Evolutionary conservation across 1,140 invertebrate species (phyloP), one percentile per base, ranked within the genome.

Genomic region (Trypoxylus dichotomus): DNA sequence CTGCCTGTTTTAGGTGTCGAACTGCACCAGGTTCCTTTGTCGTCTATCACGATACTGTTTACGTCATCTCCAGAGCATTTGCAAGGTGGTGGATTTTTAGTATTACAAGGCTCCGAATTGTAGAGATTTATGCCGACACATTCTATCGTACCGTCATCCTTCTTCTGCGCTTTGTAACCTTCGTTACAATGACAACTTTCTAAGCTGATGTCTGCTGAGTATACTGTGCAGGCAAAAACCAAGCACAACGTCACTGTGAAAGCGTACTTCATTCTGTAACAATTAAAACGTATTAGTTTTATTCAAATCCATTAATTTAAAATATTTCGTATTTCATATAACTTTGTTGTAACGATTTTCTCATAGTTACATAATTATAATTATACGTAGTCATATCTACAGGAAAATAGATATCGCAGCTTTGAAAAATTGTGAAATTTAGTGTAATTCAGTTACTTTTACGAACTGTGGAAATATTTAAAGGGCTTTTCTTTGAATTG

Each of bases 121-220:
- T 74, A 74, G n/a, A 74, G 29, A n/a, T 74, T 74, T n/a, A 74
- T 74, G 11, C 72, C 72, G n/a, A 43, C 72, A 74, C 72, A 74
- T 21, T 41, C 72, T 25, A 74, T 43, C 1, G 72, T 41, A 24
- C 72, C 72, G 19, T 74, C 72, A 19, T 74, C 72, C 15, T 42
- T 74, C 11, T 74, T 74, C 19, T 74, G 10, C 10, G 72, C 15
- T 41, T 74, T n/a, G 72, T 41, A 74, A 10, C 72, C 72, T 43
- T 37, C 29, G 13, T 43, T 43, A n/a, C 72, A 74, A 19, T 74
- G 29, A n/a, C 72, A 74, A 21, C 41, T 74, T 7, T 74, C 72
- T 41, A 74, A n/a, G 1, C 29, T 74, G 2, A 74, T 3, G 3
- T 37, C 72, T 7, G 0, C 72, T 7, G n/a, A 21, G 13, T 37